Evolutionary conservation across 1,140 invertebrate species (phyloP), one percentile per base, ranked within the genome.

Genomic region (Pseudomyrmex dendroicus): DNA sequence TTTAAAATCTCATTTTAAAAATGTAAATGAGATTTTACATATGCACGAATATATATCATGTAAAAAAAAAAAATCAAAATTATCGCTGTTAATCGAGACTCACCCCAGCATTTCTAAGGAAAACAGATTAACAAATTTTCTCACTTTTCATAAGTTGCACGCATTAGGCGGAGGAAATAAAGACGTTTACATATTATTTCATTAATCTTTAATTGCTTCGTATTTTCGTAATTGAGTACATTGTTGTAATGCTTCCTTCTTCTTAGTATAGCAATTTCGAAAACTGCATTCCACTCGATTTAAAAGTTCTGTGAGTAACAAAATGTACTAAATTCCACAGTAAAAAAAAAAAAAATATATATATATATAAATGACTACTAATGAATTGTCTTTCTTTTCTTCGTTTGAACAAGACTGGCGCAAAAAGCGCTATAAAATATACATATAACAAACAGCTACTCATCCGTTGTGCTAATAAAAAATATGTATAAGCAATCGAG

Each of bases 261-360:
- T 13, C 44, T 56, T n/a, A 57, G 12, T 62, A 70, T 61, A 82
- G 20, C 74, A 73, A 52, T 67, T 74, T 82, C 54, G 22, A 46
- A 61, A 74, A 82, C 83, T 73, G 77, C 68, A 64, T 35, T 84
- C 86, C 72, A 83, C 83, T 84, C 17, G 35, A 63, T 78, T 63
- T 20, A 87, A 82, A 84, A 84, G 78, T 66, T 25, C 73, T 52
- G 90, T 80, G 35, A 35, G 59, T 15, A 84, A 84, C 62, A 44
- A 73, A 88, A 78, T 61, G 76, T 83, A 82, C 59, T 87, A 90
- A 87, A 83, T 83, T 73, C 64, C 35, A 35, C 66, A 84, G 61
- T 91, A 86, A 84, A 90, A 89, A 90, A 86, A 80, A 89, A 88
- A 80, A 80, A 87, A 35, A n/a, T n/a, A n/a, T n/a, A n/a, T n/a